phyloP scores from a whole-genome alignment of 2,797 vertebrate species.

The Mareca strepera region DNA sequence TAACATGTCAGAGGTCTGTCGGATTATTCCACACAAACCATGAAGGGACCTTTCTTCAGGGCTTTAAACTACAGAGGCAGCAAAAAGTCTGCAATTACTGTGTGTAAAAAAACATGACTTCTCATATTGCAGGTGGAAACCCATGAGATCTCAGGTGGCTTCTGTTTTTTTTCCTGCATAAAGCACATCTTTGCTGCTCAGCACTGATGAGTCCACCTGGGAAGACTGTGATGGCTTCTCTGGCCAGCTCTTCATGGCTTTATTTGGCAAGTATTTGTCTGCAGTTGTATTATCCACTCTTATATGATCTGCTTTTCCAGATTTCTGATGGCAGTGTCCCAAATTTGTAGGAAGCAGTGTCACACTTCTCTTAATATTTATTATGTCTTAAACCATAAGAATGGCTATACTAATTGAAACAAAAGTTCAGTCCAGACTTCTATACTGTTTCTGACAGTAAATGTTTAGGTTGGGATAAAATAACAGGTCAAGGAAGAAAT shows the following conservation, averaged over 20 bases:
- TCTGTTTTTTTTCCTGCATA: neutral
- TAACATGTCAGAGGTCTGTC: neutral
- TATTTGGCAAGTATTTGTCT: neutral
- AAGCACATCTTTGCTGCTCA: neutral
- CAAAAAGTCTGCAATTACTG: neutral
- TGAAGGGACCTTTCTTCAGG: neutral
- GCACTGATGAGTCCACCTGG: neutral
- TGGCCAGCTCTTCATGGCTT: neutral
- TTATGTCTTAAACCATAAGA: neutral
- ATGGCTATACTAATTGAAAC: neutral
- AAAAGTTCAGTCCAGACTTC: neutral
- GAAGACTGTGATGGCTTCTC: neutral
- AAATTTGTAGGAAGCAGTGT: neutral
- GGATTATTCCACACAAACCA: neutral
- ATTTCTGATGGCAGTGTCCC: neutral
- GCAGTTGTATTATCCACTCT: accelerated
- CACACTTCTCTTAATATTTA: neutral
- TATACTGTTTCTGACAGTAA: neutral
- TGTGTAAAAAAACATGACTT: neutral
- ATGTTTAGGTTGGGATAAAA: neutral
- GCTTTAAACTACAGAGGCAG: neutral
- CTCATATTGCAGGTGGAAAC: neutral
- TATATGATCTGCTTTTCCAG: neutral
- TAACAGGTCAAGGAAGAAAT: neutral
- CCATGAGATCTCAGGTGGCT: neutral